phyloP scores from a whole-genome alignment of 2,797 vertebrate species.

The Karalla daura region DNA sequence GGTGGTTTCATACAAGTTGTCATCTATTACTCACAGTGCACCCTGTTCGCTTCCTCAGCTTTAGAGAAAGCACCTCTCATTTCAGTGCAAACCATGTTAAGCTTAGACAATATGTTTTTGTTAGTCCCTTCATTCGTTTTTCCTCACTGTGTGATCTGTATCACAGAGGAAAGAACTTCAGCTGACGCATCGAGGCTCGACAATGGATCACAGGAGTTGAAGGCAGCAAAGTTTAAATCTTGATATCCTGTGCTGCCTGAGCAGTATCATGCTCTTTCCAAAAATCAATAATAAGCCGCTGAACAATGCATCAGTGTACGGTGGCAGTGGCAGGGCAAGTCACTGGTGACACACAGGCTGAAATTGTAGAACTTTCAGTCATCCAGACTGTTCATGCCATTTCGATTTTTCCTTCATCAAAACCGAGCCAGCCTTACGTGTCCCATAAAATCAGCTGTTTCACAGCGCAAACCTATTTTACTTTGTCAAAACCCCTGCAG shows the following conservation, averaged over 20 bases:
- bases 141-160: not conserved
- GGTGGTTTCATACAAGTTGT: not conserved
- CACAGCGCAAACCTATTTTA: not conserved
- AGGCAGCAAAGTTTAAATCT: slow-evolving; percentile 47
- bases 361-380: slow-evolving; percentile 26
- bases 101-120: slow-evolving; percentile 5
- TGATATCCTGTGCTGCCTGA: slow-evolving; percentile 42
- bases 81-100: too few species aligned
- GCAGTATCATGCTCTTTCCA: slow-evolving; percentile 23
- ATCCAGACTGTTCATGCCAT: slow-evolving; percentile 9
- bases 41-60: too few species aligned
- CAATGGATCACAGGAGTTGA: slow-evolving; percentile 22
- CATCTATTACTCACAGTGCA: not conserved
- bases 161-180: slow-evolving; percentile 3
- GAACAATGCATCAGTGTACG: slow-evolving; percentile 39
- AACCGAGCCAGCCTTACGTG: slow-evolving; percentile 3
- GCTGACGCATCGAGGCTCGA: not conserved
- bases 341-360: slow-evolving; percentile 13
- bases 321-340: slow-evolving; percentile 14
- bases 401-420: slow-evolving; percentile 28
- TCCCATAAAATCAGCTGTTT: slow-evolving; percentile 20
- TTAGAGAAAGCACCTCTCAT: too few species aligned
- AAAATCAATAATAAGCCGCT: slow-evolving; percentile 54
- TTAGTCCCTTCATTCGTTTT: not conserved
- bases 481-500: slow-evolving; percentile 17